Conservation (phyloP, 2,113 vertebrate genomes). For the Sturnira hondurensis region DNA sequence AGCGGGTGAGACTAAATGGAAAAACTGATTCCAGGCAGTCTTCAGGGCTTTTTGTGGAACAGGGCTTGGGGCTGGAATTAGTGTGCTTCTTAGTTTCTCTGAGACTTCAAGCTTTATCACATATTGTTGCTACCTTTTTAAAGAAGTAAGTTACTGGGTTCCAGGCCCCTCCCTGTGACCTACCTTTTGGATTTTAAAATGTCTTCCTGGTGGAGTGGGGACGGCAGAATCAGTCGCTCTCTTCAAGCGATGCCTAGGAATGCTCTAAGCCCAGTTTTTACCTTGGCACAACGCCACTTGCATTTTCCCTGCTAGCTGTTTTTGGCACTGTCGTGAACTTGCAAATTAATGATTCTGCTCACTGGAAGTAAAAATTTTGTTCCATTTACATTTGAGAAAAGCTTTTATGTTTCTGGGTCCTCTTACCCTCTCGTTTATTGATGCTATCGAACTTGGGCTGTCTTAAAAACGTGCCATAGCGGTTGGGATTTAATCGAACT, state of each 20-base stretch:
- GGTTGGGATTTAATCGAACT: constrained; percentile 40
- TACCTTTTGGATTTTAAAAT: constrained; percentile 34
- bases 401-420: constrained; percentile 45
- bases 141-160: not conserved
- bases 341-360: constrained; percentile 64
- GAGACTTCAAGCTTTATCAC: not conserved
- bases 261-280: constrained; percentile 55
- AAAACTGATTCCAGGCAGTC: constrained; percentile 7
- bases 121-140: not conserved
- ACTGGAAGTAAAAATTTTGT: constrained; percentile 53
- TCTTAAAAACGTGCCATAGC: not conserved
- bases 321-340: constrained; percentile 61
- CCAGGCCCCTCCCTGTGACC: not conserved
- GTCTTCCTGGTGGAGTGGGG: not conserved
- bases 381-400: constrained; percentile 59
- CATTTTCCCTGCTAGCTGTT: constrained; percentile 45
- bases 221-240: not conserved
- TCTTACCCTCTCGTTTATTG: constrained; percentile 34
- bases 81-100: constrained; percentile 25
- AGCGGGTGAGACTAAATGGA: constrained; percentile 21
- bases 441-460: not conserved
- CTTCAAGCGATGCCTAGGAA: not conserved
- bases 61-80: not conserved
- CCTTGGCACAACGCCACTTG: constrained; percentile 53
- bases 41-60: not conserved